Evolutionary conservation across 2,888 invertebrate genomes (phyloP).

Genomic region (Cryptosula pallasiana): DNA sequence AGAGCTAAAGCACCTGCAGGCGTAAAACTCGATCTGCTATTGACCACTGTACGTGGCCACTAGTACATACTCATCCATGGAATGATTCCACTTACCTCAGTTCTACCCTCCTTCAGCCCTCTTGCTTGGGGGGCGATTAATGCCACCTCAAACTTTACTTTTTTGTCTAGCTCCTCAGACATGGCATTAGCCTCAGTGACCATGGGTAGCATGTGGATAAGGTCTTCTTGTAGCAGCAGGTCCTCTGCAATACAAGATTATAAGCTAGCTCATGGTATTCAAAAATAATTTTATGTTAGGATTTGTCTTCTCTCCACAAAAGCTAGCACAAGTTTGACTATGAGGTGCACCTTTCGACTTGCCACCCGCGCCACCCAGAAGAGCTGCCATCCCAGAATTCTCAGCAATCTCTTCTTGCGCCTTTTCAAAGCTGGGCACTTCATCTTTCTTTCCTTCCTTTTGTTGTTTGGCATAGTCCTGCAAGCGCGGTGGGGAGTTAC

Average conservation of each 20-base stretch:
- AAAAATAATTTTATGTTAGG: too few relatives aligned
- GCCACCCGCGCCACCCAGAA: constrained; percentile 30
- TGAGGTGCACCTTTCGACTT: constrained; percentile 36
- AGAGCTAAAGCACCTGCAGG: too few relatives aligned
- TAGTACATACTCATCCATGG: too few relatives aligned
- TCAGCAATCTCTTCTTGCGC: constrained; percentile 49
- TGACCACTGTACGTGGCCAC: too few relatives aligned
- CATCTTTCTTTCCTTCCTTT: constrained; percentile 33
- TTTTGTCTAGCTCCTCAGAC: constrained; percentile 47
- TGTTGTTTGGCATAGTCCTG: constrained; percentile 38
- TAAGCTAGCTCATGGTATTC: too few relatives aligned
- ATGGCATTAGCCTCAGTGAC: constrained; percentile 48
- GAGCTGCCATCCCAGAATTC: constrained; percentile 41
- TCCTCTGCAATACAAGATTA: constrained; percentile 49
- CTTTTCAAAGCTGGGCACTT: constrained; percentile 41
- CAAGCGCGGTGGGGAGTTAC: neutral
- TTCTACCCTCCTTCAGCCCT: constrained; percentile 40
- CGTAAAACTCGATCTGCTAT: too few relatives aligned
- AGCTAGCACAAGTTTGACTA: too few relatives aligned
- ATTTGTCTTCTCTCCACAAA: too few relatives aligned
- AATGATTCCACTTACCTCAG: constrained; percentile 45
- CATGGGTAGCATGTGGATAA: constrained; percentile 45
- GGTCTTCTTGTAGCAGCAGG: constrained; percentile 45
- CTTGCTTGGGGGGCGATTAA: constrained; percentile 44
- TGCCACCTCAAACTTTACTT: constrained; percentile 45